These are phyloP conservation scores for Tragulus kanchil DNA, from an alignment of 2,113 vertebrate species.

Conservation along the genomic window DNA sequence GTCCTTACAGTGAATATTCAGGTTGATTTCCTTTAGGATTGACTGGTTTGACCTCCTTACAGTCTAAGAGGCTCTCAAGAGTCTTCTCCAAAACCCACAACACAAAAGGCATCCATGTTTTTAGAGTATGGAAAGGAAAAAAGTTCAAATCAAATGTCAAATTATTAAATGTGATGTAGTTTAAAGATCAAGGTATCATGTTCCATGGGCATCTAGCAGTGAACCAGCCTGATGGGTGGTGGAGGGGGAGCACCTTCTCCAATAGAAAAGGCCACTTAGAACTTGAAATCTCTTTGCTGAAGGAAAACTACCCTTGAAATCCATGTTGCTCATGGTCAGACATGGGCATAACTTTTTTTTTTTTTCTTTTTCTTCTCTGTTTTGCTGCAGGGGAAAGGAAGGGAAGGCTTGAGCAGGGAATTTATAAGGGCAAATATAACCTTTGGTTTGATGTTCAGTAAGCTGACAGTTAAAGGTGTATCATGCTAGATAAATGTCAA, in stretches of 20 bases:
- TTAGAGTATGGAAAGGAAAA: too few species aligned
- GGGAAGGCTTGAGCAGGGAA: conserved; percentile 63
- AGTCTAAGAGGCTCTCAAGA: too few species aligned
- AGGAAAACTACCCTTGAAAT: conserved; percentile 25
- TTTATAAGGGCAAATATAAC: conserved; percentile 84
- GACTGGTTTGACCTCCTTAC: too few species aligned
- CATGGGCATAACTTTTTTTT: conserved; percentile 13
- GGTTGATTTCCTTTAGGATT: too few species aligned
- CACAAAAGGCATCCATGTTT: too few species aligned
- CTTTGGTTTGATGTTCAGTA: conserved; percentile 82
- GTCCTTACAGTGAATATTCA: too few species aligned
- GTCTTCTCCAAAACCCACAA: too few species aligned
- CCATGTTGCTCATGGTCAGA: background rate
- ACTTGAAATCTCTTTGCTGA: background rate
- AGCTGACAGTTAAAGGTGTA: conserved; percentile 85
- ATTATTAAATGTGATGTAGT: background rate
- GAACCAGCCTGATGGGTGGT: background rate
- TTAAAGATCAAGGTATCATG: background rate
- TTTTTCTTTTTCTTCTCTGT: conserved; percentile 48
- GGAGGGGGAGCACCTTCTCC: background rate
- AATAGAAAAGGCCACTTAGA: background rate
- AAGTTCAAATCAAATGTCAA: background rate
- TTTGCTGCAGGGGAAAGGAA: conserved; percentile 61
- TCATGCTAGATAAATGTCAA: conserved; percentile 85
- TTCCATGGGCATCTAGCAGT: background rate